These are phyloP conservation scores for Proteles cristata DNA, from an alignment of 2,113 vertebrate genomes.

Conservation along the genomic window DNA sequence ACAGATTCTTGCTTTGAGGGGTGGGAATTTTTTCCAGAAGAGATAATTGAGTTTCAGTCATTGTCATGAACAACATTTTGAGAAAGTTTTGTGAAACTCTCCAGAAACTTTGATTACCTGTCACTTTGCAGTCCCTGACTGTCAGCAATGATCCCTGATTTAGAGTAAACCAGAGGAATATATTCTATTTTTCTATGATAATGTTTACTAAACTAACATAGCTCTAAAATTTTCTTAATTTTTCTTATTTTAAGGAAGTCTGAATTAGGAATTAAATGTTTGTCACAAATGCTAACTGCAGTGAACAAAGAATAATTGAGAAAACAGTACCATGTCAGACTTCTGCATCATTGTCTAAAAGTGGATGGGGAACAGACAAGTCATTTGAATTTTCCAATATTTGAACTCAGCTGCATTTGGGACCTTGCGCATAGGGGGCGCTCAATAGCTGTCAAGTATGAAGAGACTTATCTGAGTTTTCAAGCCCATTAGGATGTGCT, in stretches of 20 bases:
- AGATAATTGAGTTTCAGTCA: not conserved
- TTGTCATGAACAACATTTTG: not conserved
- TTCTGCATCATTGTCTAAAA: not conserved
- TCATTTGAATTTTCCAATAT: not conserved
- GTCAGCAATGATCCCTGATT: not conserved
- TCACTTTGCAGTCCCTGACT: not conserved
- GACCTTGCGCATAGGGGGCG: not conserved
- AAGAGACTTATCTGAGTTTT: not conserved
- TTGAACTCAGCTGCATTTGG: not conserved
- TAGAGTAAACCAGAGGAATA: not conserved
- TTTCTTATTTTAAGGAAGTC: not conserved
- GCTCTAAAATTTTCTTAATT: not conserved
- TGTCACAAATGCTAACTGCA: not conserved
- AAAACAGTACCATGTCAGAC: not conserved
- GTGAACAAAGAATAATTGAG: not conserved
- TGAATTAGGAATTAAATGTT: not conserved
- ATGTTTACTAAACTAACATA: not conserved
- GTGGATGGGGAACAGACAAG: not conserved
- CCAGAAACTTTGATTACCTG: not conserved
- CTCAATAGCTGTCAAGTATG: not conserved
- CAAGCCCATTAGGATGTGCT: not conserved
- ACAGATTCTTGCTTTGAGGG: not conserved
- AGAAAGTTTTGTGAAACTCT: constrained; percentile 21
- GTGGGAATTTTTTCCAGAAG: not conserved
- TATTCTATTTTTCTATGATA: constrained; percentile 3